A percentile compares a stretch with the other conserved stretches of the same genome.
These are phyloP conservation scores for Unio pictorum DNA, from an alignment of 2,888 invertebrate species.

Conservation along the genomic window DNA sequence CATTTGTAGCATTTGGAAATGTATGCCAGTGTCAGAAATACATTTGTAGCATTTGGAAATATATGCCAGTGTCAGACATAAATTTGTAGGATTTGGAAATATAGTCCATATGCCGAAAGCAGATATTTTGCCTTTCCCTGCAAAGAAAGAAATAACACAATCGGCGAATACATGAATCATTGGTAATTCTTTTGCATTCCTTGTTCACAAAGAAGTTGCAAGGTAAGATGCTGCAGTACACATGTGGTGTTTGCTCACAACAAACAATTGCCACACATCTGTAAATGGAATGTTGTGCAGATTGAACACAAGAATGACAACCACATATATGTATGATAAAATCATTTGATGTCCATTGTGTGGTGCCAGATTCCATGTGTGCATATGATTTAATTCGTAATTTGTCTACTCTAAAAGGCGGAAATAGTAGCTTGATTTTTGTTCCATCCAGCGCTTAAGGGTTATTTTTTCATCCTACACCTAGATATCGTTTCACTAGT, in stretches of 20 bases:
- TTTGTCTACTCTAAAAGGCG: too few species aligned
- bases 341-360: constrained; percentile 6
- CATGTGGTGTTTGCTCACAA: constrained; percentile 17
- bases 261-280: constrained; percentile 29
- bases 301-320: constrained; percentile 13
- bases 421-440: too few species aligned
- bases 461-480: background rate
- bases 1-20: too few species aligned
- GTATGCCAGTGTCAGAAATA: too few species aligned
- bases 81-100: too few species aligned
- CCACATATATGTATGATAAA: constrained; percentile 32
- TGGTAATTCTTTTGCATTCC: constrained; percentile 1
- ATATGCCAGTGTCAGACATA: too few species aligned
- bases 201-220: constrained; percentile 10
- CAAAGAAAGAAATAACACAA: constrained; percentile 12
- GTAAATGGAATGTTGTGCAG: background rate
- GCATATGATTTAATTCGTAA: too few species aligned
- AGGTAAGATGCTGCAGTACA: constrained; percentile 28
- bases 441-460: background rate
- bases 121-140: too few species aligned
- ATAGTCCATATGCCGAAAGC: too few species aligned
- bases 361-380: constrained; percentile 29
- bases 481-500: background rate
- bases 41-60: too few species aligned
- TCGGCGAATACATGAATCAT: constrained; percentile 7